Evolutionary conservation across 2,113 vertebrate genomes (phyloP).

Genomic region (Prinia subflava): DNA sequence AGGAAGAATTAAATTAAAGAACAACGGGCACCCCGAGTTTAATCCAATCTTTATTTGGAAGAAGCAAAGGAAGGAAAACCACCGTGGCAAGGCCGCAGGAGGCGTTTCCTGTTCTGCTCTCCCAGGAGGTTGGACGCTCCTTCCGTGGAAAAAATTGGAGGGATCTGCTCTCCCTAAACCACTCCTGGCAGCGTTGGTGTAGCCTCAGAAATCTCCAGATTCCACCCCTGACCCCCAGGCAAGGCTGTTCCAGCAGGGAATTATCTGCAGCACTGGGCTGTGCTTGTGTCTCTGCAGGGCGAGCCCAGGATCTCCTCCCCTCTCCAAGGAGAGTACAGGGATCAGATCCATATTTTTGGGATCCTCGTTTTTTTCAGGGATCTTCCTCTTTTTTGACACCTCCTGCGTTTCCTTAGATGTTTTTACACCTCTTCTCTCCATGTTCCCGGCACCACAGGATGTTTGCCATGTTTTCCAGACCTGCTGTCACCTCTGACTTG

Average conservation of each 20-base stretch:
- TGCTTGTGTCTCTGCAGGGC: background rate
- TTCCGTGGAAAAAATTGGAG: background rate
- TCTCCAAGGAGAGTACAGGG: background rate
- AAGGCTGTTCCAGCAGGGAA: background rate
- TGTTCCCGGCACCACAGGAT: background rate
- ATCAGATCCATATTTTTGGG: too few relatives aligned
- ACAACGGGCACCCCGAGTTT: background rate
- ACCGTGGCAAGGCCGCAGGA: fast-evolving
- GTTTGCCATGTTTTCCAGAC: background rate
- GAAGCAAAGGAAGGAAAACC: background rate
- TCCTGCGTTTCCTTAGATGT: background rate
- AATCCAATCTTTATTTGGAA: background rate
- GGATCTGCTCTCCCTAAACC: background rate
- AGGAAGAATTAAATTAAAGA: background rate
- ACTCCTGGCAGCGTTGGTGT: background rate
- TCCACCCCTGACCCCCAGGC: background rate
- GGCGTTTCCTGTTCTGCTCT: background rate
- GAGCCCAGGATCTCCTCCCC: background rate
- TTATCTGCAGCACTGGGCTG: background rate
- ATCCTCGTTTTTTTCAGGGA: too few relatives aligned
- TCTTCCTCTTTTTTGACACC: too few relatives aligned
- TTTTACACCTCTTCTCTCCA: background rate
- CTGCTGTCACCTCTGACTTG: background rate
- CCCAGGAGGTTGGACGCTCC: background rate
- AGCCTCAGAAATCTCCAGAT: background rate